These are phyloP conservation scores for Paracyclopina nana DNA, from an alignment of 1,140 invertebrate genomes.

Conservation along the genomic window DNA sequence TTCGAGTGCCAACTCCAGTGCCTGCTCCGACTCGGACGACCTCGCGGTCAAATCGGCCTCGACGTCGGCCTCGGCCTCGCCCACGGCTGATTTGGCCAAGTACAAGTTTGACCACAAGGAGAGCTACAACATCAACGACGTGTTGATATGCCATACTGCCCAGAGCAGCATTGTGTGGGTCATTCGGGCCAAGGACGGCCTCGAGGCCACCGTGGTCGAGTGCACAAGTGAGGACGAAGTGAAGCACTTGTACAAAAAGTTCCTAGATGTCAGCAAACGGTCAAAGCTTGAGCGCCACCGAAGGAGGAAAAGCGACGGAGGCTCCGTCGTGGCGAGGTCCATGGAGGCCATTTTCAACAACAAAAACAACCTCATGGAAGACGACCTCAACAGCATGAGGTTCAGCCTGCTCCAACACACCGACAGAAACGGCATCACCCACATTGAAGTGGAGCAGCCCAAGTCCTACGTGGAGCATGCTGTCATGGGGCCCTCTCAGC, in stretches of 20 bases:
- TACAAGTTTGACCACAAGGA: slow-evolving; percentile 6
- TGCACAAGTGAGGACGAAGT: neutral
- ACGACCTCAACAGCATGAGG: neutral
- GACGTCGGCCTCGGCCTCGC: neutral
- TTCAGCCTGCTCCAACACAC: slow-evolving; percentile 3
- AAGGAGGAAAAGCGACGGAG: neutral
- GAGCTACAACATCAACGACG: neutral
- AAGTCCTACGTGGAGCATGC: neutral
- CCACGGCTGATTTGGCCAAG: neutral
- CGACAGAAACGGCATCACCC: slow-evolving; percentile 1
- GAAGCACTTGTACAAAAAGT: neutral
- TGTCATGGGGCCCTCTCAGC: neutral
- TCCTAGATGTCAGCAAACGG: neutral
- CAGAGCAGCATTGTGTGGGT: slow-evolving; percentile 1
- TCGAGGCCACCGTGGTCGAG: slow-evolving; percentile 1
- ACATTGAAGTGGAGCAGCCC: slow-evolving; percentile 2
- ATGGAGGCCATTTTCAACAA: neutral
- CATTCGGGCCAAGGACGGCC: neutral
- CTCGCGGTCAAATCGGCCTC: neutral
- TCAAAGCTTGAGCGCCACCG: slow-evolving; percentile 1
- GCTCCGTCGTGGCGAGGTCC: neutral
- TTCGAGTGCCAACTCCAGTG: neutral
- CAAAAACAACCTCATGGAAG: neutral
- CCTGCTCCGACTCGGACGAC: neutral
- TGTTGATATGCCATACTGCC: slow-evolving; percentile 3